Conservation (phyloP, 2,797 vertebrate species). For the Simalia tracyae region DNA sequence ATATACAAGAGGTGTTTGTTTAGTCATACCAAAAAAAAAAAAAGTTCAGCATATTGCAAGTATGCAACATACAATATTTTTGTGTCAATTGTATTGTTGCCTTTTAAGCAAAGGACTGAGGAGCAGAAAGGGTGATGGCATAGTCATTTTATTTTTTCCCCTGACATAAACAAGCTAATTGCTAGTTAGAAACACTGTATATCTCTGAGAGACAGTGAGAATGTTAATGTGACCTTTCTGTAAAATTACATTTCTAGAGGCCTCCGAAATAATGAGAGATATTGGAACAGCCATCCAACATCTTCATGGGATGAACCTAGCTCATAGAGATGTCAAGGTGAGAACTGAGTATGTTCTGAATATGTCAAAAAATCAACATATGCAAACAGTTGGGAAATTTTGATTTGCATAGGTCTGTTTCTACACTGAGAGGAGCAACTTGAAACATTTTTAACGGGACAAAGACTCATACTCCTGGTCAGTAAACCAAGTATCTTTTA, state of each 20-base stretch:
- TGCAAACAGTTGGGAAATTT: neutral
- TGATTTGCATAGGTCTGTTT: slow-evolving; percentile 18
- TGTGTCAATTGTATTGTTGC: neutral
- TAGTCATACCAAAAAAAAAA: neutral
- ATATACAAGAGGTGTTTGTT: neutral
- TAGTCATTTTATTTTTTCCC: slow-evolving; percentile 45
- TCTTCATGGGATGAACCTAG: slow-evolving; percentile 90
- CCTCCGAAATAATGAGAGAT: slow-evolving; percentile 92
- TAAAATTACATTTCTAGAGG: slow-evolving; percentile 80
- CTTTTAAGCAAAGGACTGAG: slow-evolving; percentile 46
- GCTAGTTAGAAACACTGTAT: slow-evolving; percentile 54
- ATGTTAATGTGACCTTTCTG: slow-evolving; percentile 71
- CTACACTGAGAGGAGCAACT: neutral
- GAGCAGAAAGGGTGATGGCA: neutral
- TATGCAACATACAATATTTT: neutral
- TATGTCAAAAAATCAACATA: neutral
- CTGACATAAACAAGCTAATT: slow-evolving; percentile 58
- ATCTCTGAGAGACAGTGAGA: slow-evolving; percentile 47
- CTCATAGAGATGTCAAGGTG: slow-evolving; percentile 98
- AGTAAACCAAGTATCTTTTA: slow-evolving; percentile 38
- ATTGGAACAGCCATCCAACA: slow-evolving; percentile 93
- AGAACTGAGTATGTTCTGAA: slow-evolving; percentile 30
- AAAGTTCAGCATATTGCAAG: neutral
- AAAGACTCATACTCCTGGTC: slow-evolving; percentile 28
- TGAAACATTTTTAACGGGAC: neutral